A percentile compares a stretch with the other conserved stretches of the same genome.
Evolutionary conservation across 2,888 invertebrate species (phyloP).

Genomic region (Saturnia japonica): DNA sequence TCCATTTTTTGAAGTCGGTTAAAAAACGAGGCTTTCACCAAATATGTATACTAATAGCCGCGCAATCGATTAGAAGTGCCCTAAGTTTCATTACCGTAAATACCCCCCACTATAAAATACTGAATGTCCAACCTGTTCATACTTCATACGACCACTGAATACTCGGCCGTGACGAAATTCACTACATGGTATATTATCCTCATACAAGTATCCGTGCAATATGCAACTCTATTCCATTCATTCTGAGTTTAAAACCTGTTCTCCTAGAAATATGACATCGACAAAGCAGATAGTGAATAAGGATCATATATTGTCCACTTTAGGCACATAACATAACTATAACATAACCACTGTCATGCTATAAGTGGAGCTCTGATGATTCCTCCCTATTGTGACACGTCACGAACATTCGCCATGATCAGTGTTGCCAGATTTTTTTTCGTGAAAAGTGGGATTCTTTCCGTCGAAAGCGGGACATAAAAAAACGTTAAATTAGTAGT

Average conservation of each 20-base stretch:
- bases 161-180: neutral
- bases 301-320: neutral
- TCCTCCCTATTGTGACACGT: neutral
- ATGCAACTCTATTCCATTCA: neutral
- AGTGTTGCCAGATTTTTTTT: too few species aligned
- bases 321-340: neutral
- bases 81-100: neutral
- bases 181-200: neutral
- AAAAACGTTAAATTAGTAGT: too few species aligned
- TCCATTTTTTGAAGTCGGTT: too few species aligned
- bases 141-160: neutral
- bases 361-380: neutral
- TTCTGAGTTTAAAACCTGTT: neutral
- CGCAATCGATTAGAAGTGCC: neutral
- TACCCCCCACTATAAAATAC: neutral
- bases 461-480: too few species aligned
- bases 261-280: neutral
- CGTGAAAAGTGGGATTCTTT: too few species aligned
- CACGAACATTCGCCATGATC: neutral
- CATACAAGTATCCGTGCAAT: neutral
- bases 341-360: neutral
- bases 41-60: too few species aligned
- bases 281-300: neutral
- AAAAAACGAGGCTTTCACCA: too few species aligned
- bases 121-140: neutral